These are phyloP conservation scores for Novumbra hubbsi DNA, from an alignment of 2,797 vertebrate genomes.

Conservation along the genomic window DNA sequence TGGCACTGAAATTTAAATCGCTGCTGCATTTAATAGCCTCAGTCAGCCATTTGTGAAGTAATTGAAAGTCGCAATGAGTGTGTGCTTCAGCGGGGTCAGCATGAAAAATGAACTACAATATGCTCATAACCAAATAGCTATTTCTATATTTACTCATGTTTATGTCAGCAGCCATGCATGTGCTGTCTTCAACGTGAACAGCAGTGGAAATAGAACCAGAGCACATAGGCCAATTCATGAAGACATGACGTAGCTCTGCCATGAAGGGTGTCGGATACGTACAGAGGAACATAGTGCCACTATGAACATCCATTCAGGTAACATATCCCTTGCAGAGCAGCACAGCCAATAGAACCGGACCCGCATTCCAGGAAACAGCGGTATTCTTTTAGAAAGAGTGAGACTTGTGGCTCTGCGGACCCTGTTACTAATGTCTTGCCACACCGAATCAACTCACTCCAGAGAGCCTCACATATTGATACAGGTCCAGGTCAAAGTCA, in stretches of 20 bases:
- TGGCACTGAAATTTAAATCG: slow-evolving; percentile 30
- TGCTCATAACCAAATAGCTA: slow-evolving; percentile 25
- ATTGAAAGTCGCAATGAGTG: slow-evolving; percentile 44
- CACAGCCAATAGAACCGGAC: not conserved
- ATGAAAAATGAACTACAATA: slow-evolving; percentile 30
- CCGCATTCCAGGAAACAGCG: slow-evolving; percentile 6
- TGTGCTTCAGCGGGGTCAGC: slow-evolving; percentile 33
- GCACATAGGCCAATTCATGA: slow-evolving; percentile 3
- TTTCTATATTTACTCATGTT: not conserved
- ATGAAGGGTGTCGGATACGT: slow-evolving; percentile 12
- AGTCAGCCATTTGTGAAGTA: slow-evolving; percentile 36
- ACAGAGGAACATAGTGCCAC: slow-evolving; percentile 1
- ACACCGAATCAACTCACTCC: not conserved
- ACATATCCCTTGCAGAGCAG: slow-evolving; percentile 12
- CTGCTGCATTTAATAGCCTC: slow-evolving; percentile 29
- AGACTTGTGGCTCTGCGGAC: no score
- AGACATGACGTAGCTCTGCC: no score
- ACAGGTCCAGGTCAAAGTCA: not conserved
- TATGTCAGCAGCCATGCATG: slow-evolving; percentile 19
- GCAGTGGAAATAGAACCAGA: slow-evolving; percentile 8
- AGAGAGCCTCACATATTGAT: not conserved
- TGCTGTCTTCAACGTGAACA: not conserved
- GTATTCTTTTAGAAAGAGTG: slow-evolving; percentile 3
- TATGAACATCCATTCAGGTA: slow-evolving; percentile 1
- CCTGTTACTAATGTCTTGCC: slow-evolving; percentile 13